These are phyloP conservation scores for Tauraco erythrolophus DNA, from an alignment of 2,113 vertebrate genomes.

Conservation along the genomic window DNA sequence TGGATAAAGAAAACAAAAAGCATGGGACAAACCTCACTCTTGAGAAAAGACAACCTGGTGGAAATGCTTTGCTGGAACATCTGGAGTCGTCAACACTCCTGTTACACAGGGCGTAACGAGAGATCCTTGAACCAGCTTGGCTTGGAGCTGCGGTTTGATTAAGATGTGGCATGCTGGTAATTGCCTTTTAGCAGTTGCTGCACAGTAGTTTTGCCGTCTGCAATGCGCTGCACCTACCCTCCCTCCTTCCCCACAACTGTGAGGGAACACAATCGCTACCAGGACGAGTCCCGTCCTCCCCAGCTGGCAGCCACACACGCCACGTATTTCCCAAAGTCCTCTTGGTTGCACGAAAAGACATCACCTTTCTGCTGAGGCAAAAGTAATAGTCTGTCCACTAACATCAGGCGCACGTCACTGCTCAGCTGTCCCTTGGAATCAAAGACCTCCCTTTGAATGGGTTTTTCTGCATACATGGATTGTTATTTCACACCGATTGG, in stretches of 20 bases:
- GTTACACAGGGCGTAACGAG: background rate
- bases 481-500: background rate
- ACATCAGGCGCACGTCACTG: background rate
- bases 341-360: background rate
- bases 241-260: background rate
- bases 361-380: background rate
- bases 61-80: constrained; percentile 34
- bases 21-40: constrained; percentile 40
- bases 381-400: background rate
- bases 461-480: background rate
- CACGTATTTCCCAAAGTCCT: background rate
- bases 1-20: constrained; percentile 54
- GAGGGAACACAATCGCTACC: background rate
- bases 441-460: background rate
- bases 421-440: background rate
- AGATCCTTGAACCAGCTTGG: background rate
- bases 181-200: background rate
- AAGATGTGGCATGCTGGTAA: background rate
- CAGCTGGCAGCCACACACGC: background rate
- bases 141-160: constrained; percentile 10
- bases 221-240: background rate
- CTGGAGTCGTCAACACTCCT: background rate
- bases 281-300: background rate
- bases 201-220: background rate
- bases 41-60: background rate